Base-by-base conservation (phyloP, 2,113 vertebrate species). In the Polypterus senegalus region DNA sequence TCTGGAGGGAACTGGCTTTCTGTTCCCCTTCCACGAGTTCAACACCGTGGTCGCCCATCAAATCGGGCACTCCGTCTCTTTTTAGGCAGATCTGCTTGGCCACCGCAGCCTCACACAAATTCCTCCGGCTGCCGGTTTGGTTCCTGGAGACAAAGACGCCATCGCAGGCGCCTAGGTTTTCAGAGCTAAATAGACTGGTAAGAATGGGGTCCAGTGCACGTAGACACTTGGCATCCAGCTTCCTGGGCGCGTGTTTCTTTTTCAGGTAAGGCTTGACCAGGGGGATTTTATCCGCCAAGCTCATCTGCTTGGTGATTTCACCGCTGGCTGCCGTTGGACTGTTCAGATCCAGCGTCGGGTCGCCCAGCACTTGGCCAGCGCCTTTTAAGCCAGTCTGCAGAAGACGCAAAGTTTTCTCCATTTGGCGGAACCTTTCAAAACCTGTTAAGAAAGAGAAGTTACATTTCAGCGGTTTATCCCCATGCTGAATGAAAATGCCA, bases 181-280 rank as follows among this genome's bases (percentile, higher is more conserved):
- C 91, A 4, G 90, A 78, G 66, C 86, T 89, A 58, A 98, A 74
- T 62, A 98, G 65, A 56, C 88, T 91, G 69, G 83, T 94, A 9
- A 98, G 85, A 63, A 97, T 91, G 0, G 93, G 93, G 56, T 92
- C 75, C 74, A 98, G 64, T 61, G 93, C 89, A 49, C 89, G 85
- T n/a, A 97, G 74, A 11, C 91, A 88, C 71, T 93, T 89, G 0
- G 89, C 57, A 65, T 89, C 88, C 71, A 98, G 65, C 61, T 92
- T 89, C 74, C 94, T 96, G 72, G 83, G 85, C 52, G 73, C 77
- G 59, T 84, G 89, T 67, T 97, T 98, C 81, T 99, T 99, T 77
- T 97, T 99, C 71, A 97, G 96, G 75, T 88, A 92, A n/a, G 93
- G 91, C 65, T 98, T 98, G 74, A 96, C 78, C 0, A 92, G 78